Evolutionary conservation across 2,113 vertebrate species (phyloP), one percentile per base, ranked within the genome.

Genomic region (Picathartes gymnocephalus): DNA sequence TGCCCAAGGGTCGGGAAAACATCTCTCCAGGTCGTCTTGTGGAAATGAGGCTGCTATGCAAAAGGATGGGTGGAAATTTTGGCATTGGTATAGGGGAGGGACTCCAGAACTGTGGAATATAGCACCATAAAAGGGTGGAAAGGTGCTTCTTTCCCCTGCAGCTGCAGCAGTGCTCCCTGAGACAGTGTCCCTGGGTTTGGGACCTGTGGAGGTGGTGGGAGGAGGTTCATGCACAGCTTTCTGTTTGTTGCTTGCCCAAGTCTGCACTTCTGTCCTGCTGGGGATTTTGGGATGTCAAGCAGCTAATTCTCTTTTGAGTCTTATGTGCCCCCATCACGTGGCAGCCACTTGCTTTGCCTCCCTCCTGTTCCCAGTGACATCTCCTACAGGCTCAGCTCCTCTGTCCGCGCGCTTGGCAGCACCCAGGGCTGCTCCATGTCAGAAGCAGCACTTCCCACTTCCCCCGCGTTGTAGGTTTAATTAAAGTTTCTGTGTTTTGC

Each of bases 401-500:
- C 47, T 68, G 33, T 64, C 66, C 51, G 1, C 6, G 2, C 5
- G 1, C 0, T 4, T 15, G 56, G 76, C 92, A 89, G 65, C 65
- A 10, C 23, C 73, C 48, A 37, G 79, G 18, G 79, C 86, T 27
- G 31, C 69, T 76, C 4, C 0, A 0, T 48, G 81, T 13, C 88
- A 0, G 0, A 42, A 25, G 84, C 71, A 68, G 81, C 57, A 2
- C 48, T 40, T 56, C 60, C 65, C n/a, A 24, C 31, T 31, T 74
- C 73, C 50, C 58, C 54, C 66, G 21, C 56, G 0, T 23, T 39
- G 33, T 90, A 91, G 90, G 81, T 94, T 93, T 68, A 83, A 93
- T 96, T 94, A 92, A 95, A 92, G 33, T 83, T 64, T 73, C 42
- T 81, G 92, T 90, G 88, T 94, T 96, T 97, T 93, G 84, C 88